Base-by-base conservation (phyloP, 2,888 invertebrate genomes). In the Thysanoteuthis rhombus region DNA sequence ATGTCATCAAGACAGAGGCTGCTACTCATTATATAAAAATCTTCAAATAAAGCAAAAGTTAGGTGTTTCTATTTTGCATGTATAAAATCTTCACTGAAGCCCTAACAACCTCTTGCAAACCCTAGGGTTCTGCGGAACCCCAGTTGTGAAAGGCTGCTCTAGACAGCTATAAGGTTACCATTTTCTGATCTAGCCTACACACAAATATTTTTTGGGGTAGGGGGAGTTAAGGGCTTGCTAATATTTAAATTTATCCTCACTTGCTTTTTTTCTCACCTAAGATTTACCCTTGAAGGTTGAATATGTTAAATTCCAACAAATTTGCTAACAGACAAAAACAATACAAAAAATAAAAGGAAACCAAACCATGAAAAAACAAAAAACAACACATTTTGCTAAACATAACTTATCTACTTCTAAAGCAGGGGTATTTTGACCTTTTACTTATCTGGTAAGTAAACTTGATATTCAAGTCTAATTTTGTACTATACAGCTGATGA, bases 401-500 rank as follows among this genome's bases (percentile, higher is more conserved):
- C 75, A n/a, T 75, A 75, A 75, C 75, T 75, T 75, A 75, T 75
- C 75, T 75, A 28, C 58, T 58, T 58, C 58, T 32, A 58, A 58
- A 25, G 75, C 75, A n/a, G 75, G 75, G 75, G n/a, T 75, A 75
- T 75, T 75, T 75, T 75, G 75, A 75, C 75, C 75, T 75, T 75
- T 75, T 75, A 75, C 75, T 75, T 75, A 75, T 75, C 75, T 36
- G 36, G 75, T 75, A 75, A 75, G 75, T 75, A 75, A 75, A 75
- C 75, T n/a, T 75, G 75, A 75, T 75, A n/a, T 75, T 75, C 75
- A 75, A 75, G n/a, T 75, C 75, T 75, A 75, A 75, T 75, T 75
- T 75, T 75, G n/a, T 75, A 75, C 36, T 75, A n/a, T 75, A 75
- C 75, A 75, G 75, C 36, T 36, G 75, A 75, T 75, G 75, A 75